These are phyloP conservation scores for Pteropus rufus DNA, from an alignment of 2,797 vertebrate species.

Conservation along the genomic window DNA sequence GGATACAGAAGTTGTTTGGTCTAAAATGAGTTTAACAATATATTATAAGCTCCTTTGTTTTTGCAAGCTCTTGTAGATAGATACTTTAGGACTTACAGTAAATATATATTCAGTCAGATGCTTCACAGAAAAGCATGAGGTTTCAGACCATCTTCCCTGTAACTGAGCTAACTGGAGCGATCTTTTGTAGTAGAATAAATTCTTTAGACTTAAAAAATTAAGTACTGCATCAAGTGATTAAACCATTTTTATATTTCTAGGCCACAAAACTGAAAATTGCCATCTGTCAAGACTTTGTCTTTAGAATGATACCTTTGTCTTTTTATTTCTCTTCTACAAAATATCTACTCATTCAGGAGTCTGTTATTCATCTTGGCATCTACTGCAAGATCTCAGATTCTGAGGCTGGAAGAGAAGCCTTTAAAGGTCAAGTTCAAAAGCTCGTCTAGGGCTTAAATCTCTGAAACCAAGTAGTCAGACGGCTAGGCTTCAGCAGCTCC, in stretches of 20 bases:
- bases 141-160: conserved; percentile 8
- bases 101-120: conserved; percentile 2
- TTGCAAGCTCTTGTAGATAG: neutral
- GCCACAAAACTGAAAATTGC: neutral
- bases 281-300: neutral
- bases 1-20: neutral
- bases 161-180: conserved; percentile 12
- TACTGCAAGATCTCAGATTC: neutral
- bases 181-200: neutral
- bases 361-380: neutral
- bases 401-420: neutral
- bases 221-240: neutral
- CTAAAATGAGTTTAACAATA: neutral
- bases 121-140: neutral
- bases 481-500: neutral
- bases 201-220: conserved; percentile 18
- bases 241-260: neutral
- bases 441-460: neutral
- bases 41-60: neutral
- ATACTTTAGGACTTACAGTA: neutral
- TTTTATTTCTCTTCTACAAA: conserved; percentile 13
- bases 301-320: neutral
- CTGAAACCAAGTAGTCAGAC: neutral
- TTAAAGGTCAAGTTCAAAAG: neutral
- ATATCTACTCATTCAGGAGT: neutral